These are phyloP conservation scores for Nemotelus pantherinus DNA, from an alignment of 2,888 invertebrate species.

Conservation along the genomic window DNA sequence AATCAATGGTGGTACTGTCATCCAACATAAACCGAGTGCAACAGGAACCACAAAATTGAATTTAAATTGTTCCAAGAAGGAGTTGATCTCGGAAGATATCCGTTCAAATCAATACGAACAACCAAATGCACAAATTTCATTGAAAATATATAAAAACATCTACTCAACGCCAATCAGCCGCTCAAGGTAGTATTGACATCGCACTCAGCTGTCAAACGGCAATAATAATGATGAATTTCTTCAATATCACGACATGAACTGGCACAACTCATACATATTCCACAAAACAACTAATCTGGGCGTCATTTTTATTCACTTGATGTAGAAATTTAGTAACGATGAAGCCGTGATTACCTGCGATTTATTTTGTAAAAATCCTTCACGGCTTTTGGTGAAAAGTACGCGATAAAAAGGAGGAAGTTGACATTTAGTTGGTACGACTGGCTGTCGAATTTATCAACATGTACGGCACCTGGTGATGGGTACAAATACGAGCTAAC, in stretches of 20 bases:
- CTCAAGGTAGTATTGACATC: constrained; percentile 20
- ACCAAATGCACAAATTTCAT: neutral
- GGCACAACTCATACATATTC: constrained; percentile 1
- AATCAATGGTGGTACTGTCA: too few species aligned
- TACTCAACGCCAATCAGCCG: neutral
- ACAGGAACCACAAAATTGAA: too few species aligned
- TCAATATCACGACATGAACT: neutral
- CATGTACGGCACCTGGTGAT: too few species aligned
- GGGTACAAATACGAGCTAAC: too few species aligned
- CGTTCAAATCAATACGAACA: too few species aligned
- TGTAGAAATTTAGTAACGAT: constrained; percentile 49
- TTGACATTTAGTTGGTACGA: constrained; percentile 51
- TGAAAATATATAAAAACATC: neutral
- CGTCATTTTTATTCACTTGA: constrained; percentile 53
- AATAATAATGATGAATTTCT: neutral
- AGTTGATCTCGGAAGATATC: too few species aligned
- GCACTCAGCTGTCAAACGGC: constrained; percentile 9
- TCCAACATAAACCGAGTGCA: too few species aligned
- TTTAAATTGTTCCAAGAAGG: too few species aligned
- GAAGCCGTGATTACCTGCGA: constrained; percentile 63
- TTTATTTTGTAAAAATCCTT: constrained; percentile 63
- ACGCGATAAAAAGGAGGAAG: constrained; percentile 65
- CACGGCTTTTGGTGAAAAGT: constrained; percentile 64
- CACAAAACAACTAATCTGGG: constrained; percentile 24
- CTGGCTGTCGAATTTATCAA: constrained; percentile 26